Evolutionary conservation across 2,888 invertebrate genomes (phyloP), one percentile per base, ranked within the genome.

Genomic region (Scaeva pyrastri): DNA sequence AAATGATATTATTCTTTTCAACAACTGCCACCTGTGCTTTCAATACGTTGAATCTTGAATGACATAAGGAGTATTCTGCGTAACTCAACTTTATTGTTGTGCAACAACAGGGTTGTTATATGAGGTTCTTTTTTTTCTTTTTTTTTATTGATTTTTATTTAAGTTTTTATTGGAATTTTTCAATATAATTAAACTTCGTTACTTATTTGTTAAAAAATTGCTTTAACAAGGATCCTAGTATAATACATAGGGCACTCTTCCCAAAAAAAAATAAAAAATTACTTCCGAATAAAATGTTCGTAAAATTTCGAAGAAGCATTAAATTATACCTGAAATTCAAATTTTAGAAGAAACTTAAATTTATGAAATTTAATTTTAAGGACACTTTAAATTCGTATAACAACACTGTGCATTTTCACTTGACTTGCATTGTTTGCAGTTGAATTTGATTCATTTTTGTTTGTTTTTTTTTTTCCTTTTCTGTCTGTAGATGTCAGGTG

Each of bases 401-500:
- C 64, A 64, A 43, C 62, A 0, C 62, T 64, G 62, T 10, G 4
- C 2, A 11, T 7, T 23, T 43, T 0, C 11, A 11, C 56, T 58
- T n/a, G 8, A 26, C 16, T 26, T 31, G 26, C 64, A 45, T 31
- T 48, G 26, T 52, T 43, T 76, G 58, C 39, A 21, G 52, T 68
- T 72, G 75, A 80, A 45, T 75, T 45, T 50, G 31, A 48, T 64
- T 64, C 12, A 7, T 31, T 31, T 21, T 50, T 26, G 26, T 26
- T 26, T 26, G n/a, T 26, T 26, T 26, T 26, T 26, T 31, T 31
- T 31, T 31, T 3, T 31, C 31, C 10, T 23, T 31, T 41, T 68
- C 19, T 23, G 21, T 36, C 48, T 64, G 74, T 45, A 68, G 58
- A 75, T 79, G 79, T 79, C 75, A 80, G 80, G 84, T 76, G 85